Base-by-base conservation (phyloP, 2,888 invertebrate species). In the Subacronicta megacephala region DNA sequence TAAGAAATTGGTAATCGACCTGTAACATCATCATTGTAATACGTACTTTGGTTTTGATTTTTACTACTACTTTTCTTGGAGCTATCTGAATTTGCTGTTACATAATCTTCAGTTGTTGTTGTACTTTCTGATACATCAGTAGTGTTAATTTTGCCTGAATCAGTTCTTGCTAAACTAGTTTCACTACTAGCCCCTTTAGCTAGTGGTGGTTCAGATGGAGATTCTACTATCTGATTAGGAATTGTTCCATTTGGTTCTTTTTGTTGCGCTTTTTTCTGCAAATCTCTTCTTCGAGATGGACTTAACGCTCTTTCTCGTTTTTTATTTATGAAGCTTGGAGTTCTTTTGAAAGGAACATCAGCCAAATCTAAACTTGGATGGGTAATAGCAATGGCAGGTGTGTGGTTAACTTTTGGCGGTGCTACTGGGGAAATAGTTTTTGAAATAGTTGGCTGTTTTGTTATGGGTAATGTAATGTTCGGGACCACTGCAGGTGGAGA, bases 61-160 rank as follows among this genome's bases (percentile, higher is more conserved):
- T 89, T 94, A 75, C 90, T 82, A 66, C 93, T 95, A 80, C 95
- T 95, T 86, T 95, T 95, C 81, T 96, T 95, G 15, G 96, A 96
- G 80, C 96, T 96, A 82, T 96, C 96, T 51, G 96, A 95, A 87
- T 96, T 98, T 84, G 98, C 98, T 75, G 98, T 98, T 70, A 97
- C 96, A 87, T 98, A 98, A 89, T 98, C 98, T 88, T 98, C 98
- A 42, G 96, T 96, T 16, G 96, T 96, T 36, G 96, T 97, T 60
- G 98, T 98, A 79, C 97, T 97, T 92, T 98, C 98, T n/a, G 97
- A 97, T 47, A 97, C 95, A 83, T 98, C 98, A 31, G 95, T 95
- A 38, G 96, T 97, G 69, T 96, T 96, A 16, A 96, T 95, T 86
- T 96, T 96, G 29, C 96, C 96, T 9, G 96, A 96, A 88, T 97